A percentile compares a stretch with the other conserved stretches of the same genome.
phyloP scores from a whole-genome alignment of 2,113 vertebrate genomes.

The Pungitius pungitius region DNA sequence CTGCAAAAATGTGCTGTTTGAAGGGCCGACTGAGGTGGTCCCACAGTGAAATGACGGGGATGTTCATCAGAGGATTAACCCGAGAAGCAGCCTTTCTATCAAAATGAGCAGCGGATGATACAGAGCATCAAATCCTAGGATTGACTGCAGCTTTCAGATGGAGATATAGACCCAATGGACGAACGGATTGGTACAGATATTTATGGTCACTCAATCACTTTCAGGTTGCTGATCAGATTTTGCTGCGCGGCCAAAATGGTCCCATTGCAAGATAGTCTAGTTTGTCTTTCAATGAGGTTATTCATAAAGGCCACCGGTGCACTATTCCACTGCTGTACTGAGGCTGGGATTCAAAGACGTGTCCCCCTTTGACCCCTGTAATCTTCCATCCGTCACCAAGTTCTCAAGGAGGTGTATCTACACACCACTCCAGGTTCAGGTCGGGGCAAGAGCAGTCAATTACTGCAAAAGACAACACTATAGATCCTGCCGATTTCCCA shows the following conservation, averaged over 20 bases:
- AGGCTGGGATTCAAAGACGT: constrained; percentile 2
- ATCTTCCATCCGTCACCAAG: constrained; percentile 27
- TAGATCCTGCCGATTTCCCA: constrained; percentile 53
- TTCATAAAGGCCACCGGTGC: not conserved
- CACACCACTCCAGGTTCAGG: constrained; percentile 44
- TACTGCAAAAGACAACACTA: constrained; percentile 44
- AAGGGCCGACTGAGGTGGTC: not conserved
- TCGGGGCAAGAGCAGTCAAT: constrained; percentile 47
- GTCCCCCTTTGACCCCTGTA: not conserved
- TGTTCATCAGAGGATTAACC: not conserved
- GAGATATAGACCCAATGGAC: not conserved
- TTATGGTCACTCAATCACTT: not conserved
- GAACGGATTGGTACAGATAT: not conserved
- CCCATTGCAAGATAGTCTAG: not conserved
- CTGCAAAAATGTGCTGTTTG: not conserved
- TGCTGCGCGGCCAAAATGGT: not conserved
- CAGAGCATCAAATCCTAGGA: not conserved
- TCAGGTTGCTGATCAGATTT: not conserved
- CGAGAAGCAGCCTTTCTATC: not conserved
- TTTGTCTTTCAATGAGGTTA: not conserved
- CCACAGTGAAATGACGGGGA: not conserved
- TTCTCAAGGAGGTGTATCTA: constrained; percentile 28
- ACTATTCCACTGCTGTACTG: not conserved
- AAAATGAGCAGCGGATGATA: not conserved
- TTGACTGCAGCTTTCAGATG: not conserved